Evolutionary conservation across 2,888 invertebrate species (phyloP), one percentile per base, ranked within the genome.

Genomic region (Sinodicranocentrus sp.): DNA sequence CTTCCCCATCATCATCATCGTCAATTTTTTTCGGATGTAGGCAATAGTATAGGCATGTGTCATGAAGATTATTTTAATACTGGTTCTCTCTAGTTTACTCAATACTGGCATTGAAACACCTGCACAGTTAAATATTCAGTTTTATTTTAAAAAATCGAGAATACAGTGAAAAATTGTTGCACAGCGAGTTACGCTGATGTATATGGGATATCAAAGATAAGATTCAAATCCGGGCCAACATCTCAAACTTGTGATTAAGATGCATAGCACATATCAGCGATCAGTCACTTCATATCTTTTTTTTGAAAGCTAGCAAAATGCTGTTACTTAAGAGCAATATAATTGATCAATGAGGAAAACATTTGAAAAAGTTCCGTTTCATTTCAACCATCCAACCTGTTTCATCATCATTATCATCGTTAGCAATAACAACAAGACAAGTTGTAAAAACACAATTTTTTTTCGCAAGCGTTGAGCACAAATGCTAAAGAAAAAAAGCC

Each of bases 381-480:
- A 77, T 83, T 83, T 83, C 77, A 71, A 77, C 82, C 33, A 71
- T 28, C 76, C 71, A 83, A 83, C 83, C 83, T 83, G 83, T 83
- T 83, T 72, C 82, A 76, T 19, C 65, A 26, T 71, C 71, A 33
- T 33, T 33, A 75, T 65, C 75, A 65, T 65, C 67, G 33, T 23
- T 57, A 70, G 54, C 33, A 70, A 23, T 52, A 61, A 21, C 54
- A 70, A 67, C 54, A 72, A 73, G 73, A 68, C 67, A 67, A 67
- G 67, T 80, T 48, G 59, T 63, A 6, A 72, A 63, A 73, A 61
- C 25, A 67, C 73, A 67, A 44, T 54, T 72, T 72, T 25, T 57
- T 57, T 67, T 67, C 25, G 33, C 65, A 26, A 44, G n/a, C n/a
- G n/a, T n/a, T 54, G 23, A 59, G 72, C 39, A 72, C 54, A 71